Evolutionary conservation across 2,113 vertebrate genomes (phyloP).

Genomic region (Crotophaga sulcirostris): DNA sequence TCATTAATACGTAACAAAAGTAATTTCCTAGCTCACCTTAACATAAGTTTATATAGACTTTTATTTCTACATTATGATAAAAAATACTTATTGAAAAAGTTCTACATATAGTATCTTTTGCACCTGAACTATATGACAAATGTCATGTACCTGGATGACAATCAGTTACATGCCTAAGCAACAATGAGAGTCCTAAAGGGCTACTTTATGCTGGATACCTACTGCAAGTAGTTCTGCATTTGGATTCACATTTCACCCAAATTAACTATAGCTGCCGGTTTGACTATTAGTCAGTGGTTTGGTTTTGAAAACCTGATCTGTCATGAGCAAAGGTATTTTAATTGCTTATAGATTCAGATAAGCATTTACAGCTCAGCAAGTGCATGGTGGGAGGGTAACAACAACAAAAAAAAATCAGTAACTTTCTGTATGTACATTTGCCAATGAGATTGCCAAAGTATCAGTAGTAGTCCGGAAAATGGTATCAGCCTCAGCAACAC

Average conservation of each 20-base stretch:
- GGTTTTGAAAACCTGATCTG: not conserved
- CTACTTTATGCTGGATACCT: not conserved
- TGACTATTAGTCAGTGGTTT: not conserved
- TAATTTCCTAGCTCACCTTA: not conserved
- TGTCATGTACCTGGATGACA: not conserved
- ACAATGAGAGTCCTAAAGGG: not conserved
- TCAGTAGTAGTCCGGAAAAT: not conserved
- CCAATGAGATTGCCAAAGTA: not conserved
- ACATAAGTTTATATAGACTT: not conserved
- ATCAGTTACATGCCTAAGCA: not conserved
- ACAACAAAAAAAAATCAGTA: not conserved
- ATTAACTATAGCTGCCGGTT: not conserved
- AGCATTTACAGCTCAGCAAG: not conserved
- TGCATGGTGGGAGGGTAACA: accelerated
- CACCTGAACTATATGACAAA: not conserved
- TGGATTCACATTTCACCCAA: not conserved
- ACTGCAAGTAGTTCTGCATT: not conserved
- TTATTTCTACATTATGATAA: not conserved
- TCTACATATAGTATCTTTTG: not conserved
- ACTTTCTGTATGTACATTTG: not conserved
- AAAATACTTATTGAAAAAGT: not conserved
- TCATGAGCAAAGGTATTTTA: not conserved
- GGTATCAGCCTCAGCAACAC: not conserved
- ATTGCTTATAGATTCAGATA: not conserved
- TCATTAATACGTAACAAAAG: not conserved